Evolutionary conservation across 2,888 invertebrate genomes (phyloP), one percentile per base, ranked within the genome.

Genomic region (Morpho achilles): DNA sequence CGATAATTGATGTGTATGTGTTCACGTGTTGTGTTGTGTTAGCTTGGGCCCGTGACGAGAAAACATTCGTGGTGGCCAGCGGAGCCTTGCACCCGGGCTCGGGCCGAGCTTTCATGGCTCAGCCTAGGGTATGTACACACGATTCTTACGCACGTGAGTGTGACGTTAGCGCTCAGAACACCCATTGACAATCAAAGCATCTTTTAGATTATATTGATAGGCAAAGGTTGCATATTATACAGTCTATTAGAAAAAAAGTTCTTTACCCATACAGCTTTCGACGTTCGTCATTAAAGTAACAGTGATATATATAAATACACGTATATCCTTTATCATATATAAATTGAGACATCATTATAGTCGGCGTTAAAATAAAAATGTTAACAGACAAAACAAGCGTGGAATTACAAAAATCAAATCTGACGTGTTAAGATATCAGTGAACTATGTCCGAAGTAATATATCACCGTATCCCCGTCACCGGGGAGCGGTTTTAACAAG

Each of bases 51-150:
- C 85, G 87, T 85, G 86, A 85, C 79, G 70, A 79, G 32, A 83
- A 86, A 89, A 78, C 87, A 78, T 88, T 87, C 89, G 89, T 87
- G 85, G 90, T 90, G 88, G 91, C 90, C 87, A 90, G 90, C 84
- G 90, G 89, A 85, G 87, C 90, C 80, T 80, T 88, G 83, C 88
- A 87, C 88, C 88, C 90, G 84, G 89, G 85, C 91, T 93, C 93
- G 92, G 94, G 93, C 92, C 94, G 94, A 93, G 94, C 93, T 93
- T 94, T 93, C 94, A 96, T 96, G 96, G 95, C 96, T 93, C 95
- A 95, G 94, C 95, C 95, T 94, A 94, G 95, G 95, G 96, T 95
- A 94, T 92, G 95, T 93, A 87, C 84, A 32, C 61, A 50, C 66
- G 64, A 48, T 61, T 53, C 44, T 41, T 46, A 45, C 53, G 65